Evolutionary conservation across 2,888 invertebrate species (phyloP).

Genomic region (Epinotia bilunana): DNA sequence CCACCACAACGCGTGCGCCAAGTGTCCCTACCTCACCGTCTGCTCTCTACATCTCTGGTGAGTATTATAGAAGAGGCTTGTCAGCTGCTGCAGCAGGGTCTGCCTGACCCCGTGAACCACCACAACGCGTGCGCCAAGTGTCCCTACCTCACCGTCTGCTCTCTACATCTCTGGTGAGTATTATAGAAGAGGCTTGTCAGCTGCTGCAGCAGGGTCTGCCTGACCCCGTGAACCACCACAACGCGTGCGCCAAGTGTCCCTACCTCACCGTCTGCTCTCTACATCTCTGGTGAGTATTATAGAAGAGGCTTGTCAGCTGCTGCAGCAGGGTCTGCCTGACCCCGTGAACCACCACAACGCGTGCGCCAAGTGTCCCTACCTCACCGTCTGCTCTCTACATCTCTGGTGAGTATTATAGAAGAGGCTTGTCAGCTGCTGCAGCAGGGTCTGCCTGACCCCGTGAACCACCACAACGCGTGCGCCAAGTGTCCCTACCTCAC

Average conservation of each 20-base stretch:
- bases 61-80: slow-evolving; percentile 56
- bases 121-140: slow-evolving; percentile 89
- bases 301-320: slow-evolving; percentile 57
- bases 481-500: slow-evolving; percentile 89
- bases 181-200: slow-evolving; percentile 46
- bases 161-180: slow-evolving; percentile 85
- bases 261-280: slow-evolving; percentile 91
- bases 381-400: slow-evolving; percentile 89
- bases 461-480: slow-evolving; percentile 90
- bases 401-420: slow-evolving; percentile 76
- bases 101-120: slow-evolving; percentile 93
- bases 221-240: slow-evolving; percentile 90
- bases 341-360: slow-evolving; percentile 90
- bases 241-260: slow-evolving; percentile 89
- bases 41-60: slow-evolving; percentile 90
- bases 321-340: slow-evolving; percentile 86
- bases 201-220: slow-evolving; percentile 85
- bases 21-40: slow-evolving; percentile 89
- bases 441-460: slow-evolving; percentile 89
- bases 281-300: slow-evolving; percentile 84
- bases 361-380: slow-evolving; percentile 90
- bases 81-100: slow-evolving; percentile 66
- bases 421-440: slow-evolving; percentile 53
- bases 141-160: slow-evolving; percentile 90
- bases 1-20: slow-evolving; percentile 88